These are phyloP conservation scores for Heterodera filipjevi DNA, from an alignment of 2,888 invertebrate genomes.

Conservation along the genomic window DNA sequence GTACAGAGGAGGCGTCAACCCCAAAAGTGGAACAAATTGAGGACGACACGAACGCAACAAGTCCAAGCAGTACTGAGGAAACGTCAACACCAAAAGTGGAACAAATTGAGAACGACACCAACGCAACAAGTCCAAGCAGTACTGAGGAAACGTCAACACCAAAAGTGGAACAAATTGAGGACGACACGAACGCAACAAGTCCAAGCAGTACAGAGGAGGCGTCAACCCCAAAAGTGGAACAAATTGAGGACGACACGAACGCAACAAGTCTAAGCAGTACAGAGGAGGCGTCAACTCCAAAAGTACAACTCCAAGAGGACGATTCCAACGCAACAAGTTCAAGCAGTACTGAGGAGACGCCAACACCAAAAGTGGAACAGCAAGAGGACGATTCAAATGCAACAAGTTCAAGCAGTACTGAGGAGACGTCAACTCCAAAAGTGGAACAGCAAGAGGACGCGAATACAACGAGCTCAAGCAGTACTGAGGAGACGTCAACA, in stretches of 20 bases:
- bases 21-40: not conserved
- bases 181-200: not conserved
- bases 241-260: not conserved
- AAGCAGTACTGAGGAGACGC: slow-evolving; percentile 1
- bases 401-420: slow-evolving; percentile 1
- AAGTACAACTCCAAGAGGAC: not conserved
- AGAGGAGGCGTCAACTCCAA: not conserved
- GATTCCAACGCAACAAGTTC: not conserved
- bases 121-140: not conserved
- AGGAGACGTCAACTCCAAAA: not conserved
- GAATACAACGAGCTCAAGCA: not conserved
- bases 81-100: not conserved
- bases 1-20: not conserved
- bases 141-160: not conserved
- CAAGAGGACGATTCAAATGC: not conserved
- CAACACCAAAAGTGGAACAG: not conserved
- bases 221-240: slow-evolving; percentile 5
- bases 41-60: not conserved
- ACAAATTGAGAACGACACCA: not conserved
- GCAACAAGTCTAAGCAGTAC: not conserved
- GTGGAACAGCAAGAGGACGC: not conserved
- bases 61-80: slow-evolving; percentile 5
- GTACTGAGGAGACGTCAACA: not conserved
- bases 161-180: too few species aligned
- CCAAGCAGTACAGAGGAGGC: slow-evolving; percentile 7